Conservation (phyloP, 23 tunicate species). For the Styela plicata region DNA sequence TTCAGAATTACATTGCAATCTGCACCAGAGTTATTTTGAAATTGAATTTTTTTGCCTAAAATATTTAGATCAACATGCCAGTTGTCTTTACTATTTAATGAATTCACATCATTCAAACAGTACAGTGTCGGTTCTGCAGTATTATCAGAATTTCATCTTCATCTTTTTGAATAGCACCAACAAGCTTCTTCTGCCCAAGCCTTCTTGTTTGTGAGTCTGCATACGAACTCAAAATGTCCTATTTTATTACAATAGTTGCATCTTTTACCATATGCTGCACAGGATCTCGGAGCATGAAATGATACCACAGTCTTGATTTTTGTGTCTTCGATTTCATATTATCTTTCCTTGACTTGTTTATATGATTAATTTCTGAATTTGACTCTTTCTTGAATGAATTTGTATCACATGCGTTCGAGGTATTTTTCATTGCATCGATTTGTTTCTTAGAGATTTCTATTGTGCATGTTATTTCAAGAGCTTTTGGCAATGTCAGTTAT, state of each 20-base stretch:
- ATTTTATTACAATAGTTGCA: background rate
- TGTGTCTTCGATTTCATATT: no score
- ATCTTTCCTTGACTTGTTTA: no score
- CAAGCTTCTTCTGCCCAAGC: no score
- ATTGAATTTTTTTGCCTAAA: background rate
- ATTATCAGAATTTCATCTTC: no score
- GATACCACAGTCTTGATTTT: no score
- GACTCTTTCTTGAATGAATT: no score
- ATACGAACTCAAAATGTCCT: background rate
- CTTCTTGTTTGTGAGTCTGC: background rate
- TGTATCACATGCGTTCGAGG: no score
- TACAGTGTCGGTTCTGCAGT: no score
- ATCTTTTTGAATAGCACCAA: no score
- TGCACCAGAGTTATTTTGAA: background rate
- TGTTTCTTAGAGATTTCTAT: background rate
- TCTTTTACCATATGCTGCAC: background rate
- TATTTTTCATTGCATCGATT: background rate
- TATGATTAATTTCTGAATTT: no score
- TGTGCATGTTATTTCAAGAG: background rate
- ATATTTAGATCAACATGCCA: background rate
- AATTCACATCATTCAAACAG: no score
- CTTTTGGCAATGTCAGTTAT: background rate
- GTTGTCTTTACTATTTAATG: no score
- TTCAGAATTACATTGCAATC: background rate
- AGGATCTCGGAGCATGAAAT: background rate